Base-by-base conservation (phyloP, 2,888 invertebrate species). In the Sclerodermus sp. region DNA sequence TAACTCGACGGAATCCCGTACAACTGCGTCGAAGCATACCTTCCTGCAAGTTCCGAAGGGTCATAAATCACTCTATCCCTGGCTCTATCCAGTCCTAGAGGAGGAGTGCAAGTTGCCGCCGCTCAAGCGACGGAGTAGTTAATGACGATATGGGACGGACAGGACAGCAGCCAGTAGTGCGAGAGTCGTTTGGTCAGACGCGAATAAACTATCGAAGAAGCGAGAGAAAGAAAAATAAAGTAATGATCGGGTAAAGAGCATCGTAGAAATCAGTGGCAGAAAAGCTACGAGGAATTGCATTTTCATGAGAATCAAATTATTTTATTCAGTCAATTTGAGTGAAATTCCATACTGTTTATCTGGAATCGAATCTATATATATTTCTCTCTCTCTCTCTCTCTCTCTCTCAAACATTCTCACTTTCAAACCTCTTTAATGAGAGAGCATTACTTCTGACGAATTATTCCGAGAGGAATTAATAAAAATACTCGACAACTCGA, bases 381-480 rank as follows among this genome's bases (percentile, higher is more conserved):
- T n/a, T n/a, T n/a, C n/a, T n/a, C n/a, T n/a, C n/a, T n/a, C n/a
- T n/a, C n/a, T n/a, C n/a, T n/a, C n/a, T n/a, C n/a, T n/a, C n/a
- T n/a, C n/a, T n/a, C n/a, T n/a, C n/a, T n/a, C n/a, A n/a, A n/a
- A n/a, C n/a, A n/a, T n/a, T n/a, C n/a, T n/a, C n/a, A n/a, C n/a
- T n/a, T n/a, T n/a, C n/a, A n/a, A n/a, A n/a, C n/a, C n/a, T n/a
- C n/a, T n/a, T n/a, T n/a, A n/a, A n/a, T n/a, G 31, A 43, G 40
- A 42, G 37, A 31, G 43, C 43, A n/a, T n/a, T n/a, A n/a, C n/a
- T n/a, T n/a, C n/a, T n/a, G n/a, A n/a, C n/a, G n/a, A n/a, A n/a
- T n/a, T n/a, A n/a, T n/a, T n/a, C n/a, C n/a, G n/a, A 77, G 73
- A 73, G 73, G 70, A 77, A 77, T 76, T 76, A 77, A 76, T 76